Evolutionary conservation across 2,888 invertebrate genomes (phyloP).

Genomic region (Dexiosoma caninum): DNA sequence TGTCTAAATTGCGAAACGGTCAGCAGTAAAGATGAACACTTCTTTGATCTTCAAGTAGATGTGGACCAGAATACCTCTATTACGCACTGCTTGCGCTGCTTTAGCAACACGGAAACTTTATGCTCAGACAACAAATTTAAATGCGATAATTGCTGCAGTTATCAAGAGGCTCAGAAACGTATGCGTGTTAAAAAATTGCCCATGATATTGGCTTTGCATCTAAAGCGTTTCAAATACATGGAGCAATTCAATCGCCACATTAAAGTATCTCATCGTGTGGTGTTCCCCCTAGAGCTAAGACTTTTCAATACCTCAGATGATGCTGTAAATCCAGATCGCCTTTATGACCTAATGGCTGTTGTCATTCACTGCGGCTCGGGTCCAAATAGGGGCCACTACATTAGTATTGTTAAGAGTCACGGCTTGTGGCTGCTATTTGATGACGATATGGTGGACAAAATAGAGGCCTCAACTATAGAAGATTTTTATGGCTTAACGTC

Average conservation of each 20-base stretch:
- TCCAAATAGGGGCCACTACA: slow-evolving; percentile 99
- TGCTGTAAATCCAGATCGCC: slow-evolving; percentile 97
- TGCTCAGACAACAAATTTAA: slow-evolving; percentile 99
- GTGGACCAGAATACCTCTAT: slow-evolving; percentile 99
- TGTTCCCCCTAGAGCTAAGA: slow-evolving; percentile 97
- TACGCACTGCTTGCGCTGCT: slow-evolving; percentile 97
- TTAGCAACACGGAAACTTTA: slow-evolving; percentile 98
- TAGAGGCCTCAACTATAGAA: slow-evolving; percentile 98
- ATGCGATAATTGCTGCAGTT: slow-evolving; percentile 99
- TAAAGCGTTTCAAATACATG: slow-evolving; percentile 97
- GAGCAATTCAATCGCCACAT: slow-evolving; percentile 99
- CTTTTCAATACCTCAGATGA: slow-evolving; percentile 99
- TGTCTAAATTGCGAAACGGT: slow-evolving; percentile 99
- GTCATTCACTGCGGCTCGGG: slow-evolving; percentile 99
- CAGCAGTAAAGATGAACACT: slow-evolving; percentile 99
- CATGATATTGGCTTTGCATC: slow-evolving; percentile 96
- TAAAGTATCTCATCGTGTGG: slow-evolving; percentile 99
- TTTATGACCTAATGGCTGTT: slow-evolving; percentile 99
- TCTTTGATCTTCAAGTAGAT: slow-evolving; percentile 99
- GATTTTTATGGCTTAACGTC: slow-evolving; percentile 99
- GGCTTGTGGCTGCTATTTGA: slow-evolving; percentile 99
- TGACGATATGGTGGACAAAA: slow-evolving; percentile 99
- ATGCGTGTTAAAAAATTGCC: slow-evolving; percentile 99
- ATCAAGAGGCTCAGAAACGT: slow-evolving; percentile 98
- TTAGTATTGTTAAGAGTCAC: slow-evolving; percentile 99